Base-by-base conservation (phyloP, 1,140 invertebrate species). In the Heliconius hermathena region DNA sequence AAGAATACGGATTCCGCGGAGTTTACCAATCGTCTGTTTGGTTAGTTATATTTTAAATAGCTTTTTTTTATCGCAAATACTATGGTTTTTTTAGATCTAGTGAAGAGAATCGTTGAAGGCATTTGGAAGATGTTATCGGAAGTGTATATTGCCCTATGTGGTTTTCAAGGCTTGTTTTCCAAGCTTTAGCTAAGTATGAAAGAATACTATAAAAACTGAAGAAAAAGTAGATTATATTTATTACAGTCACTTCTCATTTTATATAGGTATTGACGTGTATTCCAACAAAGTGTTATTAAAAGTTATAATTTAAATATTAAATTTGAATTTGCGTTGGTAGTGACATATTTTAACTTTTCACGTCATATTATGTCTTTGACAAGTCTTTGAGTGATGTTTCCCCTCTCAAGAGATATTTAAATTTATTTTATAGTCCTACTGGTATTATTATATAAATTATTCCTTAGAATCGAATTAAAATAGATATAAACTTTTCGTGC, bases 351-450 rank as follows among this genome's bases (percentile, higher is more conserved):
- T 26, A 66, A 66, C 26, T 13, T 66, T 66, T 66, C 60, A 22
- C n/a, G 60, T 66, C 60, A 66, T 66, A 66, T 26, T 60, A 66
- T 5, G 60, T 66, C 9, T 26, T 29, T 66, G 60, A 66, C 60
- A 66, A 26, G 26, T 66, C n/a, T n/a, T n/a, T n/a, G 60, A 66
- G 22, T 29, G 26, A 66, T 26, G 13, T 22, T 29, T 6, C 9
- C 22, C 11, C 5, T 6, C 13, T 29, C 22, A 3, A 16, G n/a
- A 66, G 3, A 5, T 66, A 29, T 66, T 66, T 29, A n/a, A 60
- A 36, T 57, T 26, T 57, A 18, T 3, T 26, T 49, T n/a, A 22
- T 5, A 66, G 22, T 26, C 11, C 9, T 3, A n/a, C 11, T 66
- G 60, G 11, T 29, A 66, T n/a, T 20, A 20, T 20, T 20, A 52